Conservation (phyloP, 2,888 invertebrate species). For the Drosophila paramelanica region DNA sequence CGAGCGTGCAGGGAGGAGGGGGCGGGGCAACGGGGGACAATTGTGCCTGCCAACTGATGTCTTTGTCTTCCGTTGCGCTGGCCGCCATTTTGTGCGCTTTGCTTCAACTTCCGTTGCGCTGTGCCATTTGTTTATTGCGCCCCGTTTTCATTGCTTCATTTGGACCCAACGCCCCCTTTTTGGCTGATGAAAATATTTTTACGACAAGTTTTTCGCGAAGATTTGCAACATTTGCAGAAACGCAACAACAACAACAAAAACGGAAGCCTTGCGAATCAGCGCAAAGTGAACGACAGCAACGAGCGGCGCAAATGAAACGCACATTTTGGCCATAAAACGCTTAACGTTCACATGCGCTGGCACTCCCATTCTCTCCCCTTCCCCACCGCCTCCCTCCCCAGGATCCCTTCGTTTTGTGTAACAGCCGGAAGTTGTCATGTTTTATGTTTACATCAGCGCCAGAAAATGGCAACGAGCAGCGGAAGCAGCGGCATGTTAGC, state of each 20-base stretch:
- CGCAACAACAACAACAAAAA: slow-evolving; percentile 26
- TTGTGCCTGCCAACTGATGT: slow-evolving; percentile 26
- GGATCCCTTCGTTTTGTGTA: slow-evolving; percentile 12
- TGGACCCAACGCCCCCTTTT: slow-evolving; percentile 2
- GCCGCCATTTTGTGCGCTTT: slow-evolving; percentile 70
- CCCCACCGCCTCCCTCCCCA: background rate
- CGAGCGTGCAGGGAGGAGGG: background rate
- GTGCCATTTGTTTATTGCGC: slow-evolving; percentile 74
- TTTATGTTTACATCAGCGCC: slow-evolving; percentile 70
- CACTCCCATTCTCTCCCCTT: background rate
- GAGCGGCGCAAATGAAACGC: slow-evolving; percentile 62
- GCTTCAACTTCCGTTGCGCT: slow-evolving; percentile 71
- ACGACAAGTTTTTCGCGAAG: slow-evolving; percentile 78
- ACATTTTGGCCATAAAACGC: slow-evolving; percentile 76
- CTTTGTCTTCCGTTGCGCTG: slow-evolving; percentile 73
- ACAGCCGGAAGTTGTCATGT: slow-evolving; percentile 74
- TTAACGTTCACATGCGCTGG: slow-evolving; percentile 54
- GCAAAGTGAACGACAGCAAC: slow-evolving; percentile 47
- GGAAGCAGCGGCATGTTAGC: slow-evolving; percentile 11
- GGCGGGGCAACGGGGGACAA: too few species aligned
- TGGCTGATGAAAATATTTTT: slow-evolving; percentile 79
- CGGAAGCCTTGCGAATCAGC: slow-evolving; percentile 71
- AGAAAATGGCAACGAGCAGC: slow-evolving; percentile 15
- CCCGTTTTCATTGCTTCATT: slow-evolving; percentile 77
- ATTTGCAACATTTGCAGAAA: slow-evolving; percentile 80